Conservation (phyloP, 2,888 invertebrate species). For the Thereva unica region DNA sequence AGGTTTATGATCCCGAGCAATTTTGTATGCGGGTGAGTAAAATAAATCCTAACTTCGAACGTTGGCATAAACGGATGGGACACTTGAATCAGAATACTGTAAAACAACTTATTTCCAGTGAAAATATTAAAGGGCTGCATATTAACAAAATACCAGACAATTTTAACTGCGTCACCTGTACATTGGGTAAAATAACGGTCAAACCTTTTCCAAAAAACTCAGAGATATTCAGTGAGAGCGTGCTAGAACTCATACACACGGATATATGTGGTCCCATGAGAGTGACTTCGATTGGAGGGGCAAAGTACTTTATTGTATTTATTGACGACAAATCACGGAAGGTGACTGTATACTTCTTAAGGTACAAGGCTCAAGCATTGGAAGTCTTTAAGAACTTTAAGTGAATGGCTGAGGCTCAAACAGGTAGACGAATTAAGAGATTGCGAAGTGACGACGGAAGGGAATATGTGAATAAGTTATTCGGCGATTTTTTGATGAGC, state of each 20-base stretch:
- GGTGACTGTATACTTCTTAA: conserved; percentile 41
- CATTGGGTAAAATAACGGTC: conserved; percentile 35
- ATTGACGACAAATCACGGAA: conserved; percentile 40
- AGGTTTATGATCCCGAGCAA: neutral
- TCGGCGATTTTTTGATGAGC: conserved; percentile 38
- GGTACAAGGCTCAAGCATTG: conserved; percentile 40
- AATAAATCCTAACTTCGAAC: neutral
- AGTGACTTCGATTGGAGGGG: conserved; percentile 39
- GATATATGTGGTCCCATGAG: conserved; percentile 42
- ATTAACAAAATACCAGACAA: conserved; percentile 1
- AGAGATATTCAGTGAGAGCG: too few species aligned
- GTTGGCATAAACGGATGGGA: neutral
- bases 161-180: conserved; percentile 27
- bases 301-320: conserved; percentile 42
- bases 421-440: conserved; percentile 38
- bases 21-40: neutral
- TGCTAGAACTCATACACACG: neutral
- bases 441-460: conserved; percentile 38
- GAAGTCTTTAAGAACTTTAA: conserved; percentile 39
- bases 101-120: neutral
- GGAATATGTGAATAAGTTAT: conserved; percentile 39
- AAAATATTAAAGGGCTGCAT: conserved; percentile 5
- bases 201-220: conserved; percentile 29
- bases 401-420: conserved; percentile 36
- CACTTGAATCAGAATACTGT: neutral